Base-by-base conservation (phyloP, 2,888 invertebrate species). In the Seira musarum region DNA sequence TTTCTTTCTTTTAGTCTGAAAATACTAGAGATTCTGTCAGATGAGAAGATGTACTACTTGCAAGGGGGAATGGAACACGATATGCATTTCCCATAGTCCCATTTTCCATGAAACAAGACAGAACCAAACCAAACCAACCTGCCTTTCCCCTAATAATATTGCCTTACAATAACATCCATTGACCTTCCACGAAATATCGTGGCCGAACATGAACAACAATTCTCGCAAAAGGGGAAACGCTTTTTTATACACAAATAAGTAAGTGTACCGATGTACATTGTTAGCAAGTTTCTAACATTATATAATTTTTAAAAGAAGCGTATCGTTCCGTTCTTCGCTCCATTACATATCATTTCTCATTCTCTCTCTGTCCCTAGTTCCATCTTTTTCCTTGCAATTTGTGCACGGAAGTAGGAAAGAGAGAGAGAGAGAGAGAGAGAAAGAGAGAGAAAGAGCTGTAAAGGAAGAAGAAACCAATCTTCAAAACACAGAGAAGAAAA, bases 401-500 rank as follows among this genome's bases (percentile, higher is more conserved):
- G 22, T 72, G 30, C 24, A 21, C 67, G 67, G 46, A 67, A 67
- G 67, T 49, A 15, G 67, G 22, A 22, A 35, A 61, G 40, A 17
- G 8, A 25, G 35, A 19, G 53, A 35, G 60, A 76, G 25, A 21
- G 30, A 15, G 46, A 60, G 30, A 74, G 66, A 73, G 57, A 72
- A 49, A 30, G 66, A 57, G 57, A 66, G 65, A 40, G n/a, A 24
- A 46, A 66, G 53, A 71, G 71, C 60, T 60, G 57, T 8, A 21
- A 53, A 24, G 40, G 6, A 40, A 57, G 57, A 19, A n/a, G n/a
- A n/a, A n/a, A n/a, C n/a, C n/a, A n/a, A n/a, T n/a, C n/a, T n/a
- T n/a, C n/a, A n/a, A n/a, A n/a, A n/a, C n/a, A n/a, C n/a, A 19
- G 24, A 72, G 65, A 72, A 66, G 60, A 66, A 66, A 74, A 74